Evolutionary conservation across 2,113 vertebrate species (phyloP), one percentile per base, ranked within the genome.

Genomic region (Campylomormyrus numenius): DNA sequence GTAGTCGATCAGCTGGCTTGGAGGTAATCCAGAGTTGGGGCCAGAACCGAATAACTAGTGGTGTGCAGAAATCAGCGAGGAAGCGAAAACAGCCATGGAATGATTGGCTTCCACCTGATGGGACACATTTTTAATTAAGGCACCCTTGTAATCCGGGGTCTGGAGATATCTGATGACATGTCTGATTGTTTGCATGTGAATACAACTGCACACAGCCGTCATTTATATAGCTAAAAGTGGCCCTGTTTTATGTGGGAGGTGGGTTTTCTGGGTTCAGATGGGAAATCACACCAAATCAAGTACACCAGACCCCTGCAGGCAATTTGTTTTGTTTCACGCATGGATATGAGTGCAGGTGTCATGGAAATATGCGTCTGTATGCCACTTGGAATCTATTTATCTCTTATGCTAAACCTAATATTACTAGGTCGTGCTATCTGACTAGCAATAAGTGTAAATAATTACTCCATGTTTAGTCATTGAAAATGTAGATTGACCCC

Each of bases 401-500:
- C 24, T 50, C 46, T 50, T 10, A n/a, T 46, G 5, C 35, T 42
- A 39, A 42, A 80, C 35, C 35, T 19, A 19, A 80, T 86, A 48
- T 27, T 27, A 46, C 24, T 8, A 86, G 21, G 84, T 13, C 48
- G 24, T 50, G 45, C 24, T 27, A 77, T 85, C 46, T 49, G 21
- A 85, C 45, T 85, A n/a, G 21, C 45, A 49, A 24, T 10, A 27
- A 85, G 42, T 50, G 24, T 85, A n/a, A 48, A 85, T 85, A 85
- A 49, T 45, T 11, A n/a, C 10, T n/a, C 24, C 24, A 48, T 50
- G 45, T 85, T 85, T 85, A 53, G 84, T 49, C 10, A 85, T n/a
- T 49, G 46, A 85, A 85, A 85, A 85, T 85, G 84, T 48, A 85
- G n/a, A 48, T 50, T 85, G 48, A 85, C 84, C 84, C 46, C 42